Evolutionary conservation across 2,888 invertebrate species (phyloP).

Genomic region (Tipula lateralis): DNA sequence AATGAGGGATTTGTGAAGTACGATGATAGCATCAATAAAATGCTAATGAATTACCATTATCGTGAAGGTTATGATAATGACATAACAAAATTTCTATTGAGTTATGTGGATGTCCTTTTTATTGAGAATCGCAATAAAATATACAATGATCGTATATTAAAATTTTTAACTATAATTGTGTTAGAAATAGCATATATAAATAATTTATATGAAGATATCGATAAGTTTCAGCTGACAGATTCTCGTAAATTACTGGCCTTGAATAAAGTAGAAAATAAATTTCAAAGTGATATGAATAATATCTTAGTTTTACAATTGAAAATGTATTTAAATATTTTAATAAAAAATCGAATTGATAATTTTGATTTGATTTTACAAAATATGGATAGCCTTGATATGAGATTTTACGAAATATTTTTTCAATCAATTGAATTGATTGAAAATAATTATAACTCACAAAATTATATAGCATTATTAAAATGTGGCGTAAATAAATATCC

Average conservation of each 20-base stretch:
- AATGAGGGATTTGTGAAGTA: background rate
- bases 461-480: background rate
- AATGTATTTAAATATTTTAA: constrained; percentile 2
- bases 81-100: background rate
- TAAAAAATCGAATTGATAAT: background rate
- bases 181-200: background rate
- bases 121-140: constrained; percentile 12
- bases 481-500: background rate
- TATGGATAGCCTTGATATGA: background rate
- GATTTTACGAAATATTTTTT: background rate
- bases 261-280: background rate
- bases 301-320: background rate
- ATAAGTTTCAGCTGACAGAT: background rate
- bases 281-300: background rate
- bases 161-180: background rate
- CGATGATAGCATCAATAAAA: background rate
- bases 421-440: constrained; percentile 20
- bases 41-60: background rate
- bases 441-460: background rate
- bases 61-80: background rate
- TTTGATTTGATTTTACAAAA: background rate
- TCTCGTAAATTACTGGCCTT: background rate
- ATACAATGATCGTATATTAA: background rate
- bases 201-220: background rate
- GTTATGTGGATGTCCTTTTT: background rate